Evolutionary conservation across 2,797 vertebrate species (phyloP).

Genomic region (Limosa lapponica): DNA sequence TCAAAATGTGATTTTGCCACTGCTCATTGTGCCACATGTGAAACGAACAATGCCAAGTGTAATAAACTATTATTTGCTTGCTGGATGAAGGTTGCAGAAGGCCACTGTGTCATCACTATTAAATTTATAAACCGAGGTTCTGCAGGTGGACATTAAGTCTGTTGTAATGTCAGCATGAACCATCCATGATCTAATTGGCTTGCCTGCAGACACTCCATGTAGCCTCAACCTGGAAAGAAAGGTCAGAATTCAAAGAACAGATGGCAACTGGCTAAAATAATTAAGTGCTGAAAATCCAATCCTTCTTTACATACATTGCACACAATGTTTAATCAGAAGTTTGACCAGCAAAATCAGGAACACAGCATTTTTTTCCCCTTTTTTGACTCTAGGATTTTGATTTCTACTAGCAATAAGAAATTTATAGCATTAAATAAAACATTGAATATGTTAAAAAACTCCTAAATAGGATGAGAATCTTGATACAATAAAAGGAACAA

Average conservation of each 20-base stretch:
- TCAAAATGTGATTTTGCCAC: slow-evolving; percentile 14
- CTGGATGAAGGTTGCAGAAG: slow-evolving; percentile 32
- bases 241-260: slow-evolving; percentile 75
- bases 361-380: neutral
- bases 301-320: slow-evolving; percentile 46
- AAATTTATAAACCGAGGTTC: slow-evolving; percentile 52
- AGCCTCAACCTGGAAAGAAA: slow-evolving; percentile 60
- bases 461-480: neutral
- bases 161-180: slow-evolving; percentile 68
- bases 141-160: slow-evolving; percentile 58
- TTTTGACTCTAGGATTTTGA: neutral
- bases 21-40: neutral
- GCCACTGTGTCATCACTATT: slow-evolving; percentile 12
- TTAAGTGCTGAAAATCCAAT: slow-evolving; percentile 72
- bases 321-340: slow-evolving; percentile 50
- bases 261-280: slow-evolving; percentile 76
- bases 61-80: slow-evolving; percentile 24
- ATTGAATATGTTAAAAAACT: slow-evolving; percentile 2
- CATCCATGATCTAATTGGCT: slow-evolving; percentile 61
- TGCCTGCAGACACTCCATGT: slow-evolving; percentile 49
- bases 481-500: neutral
- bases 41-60: neutral
- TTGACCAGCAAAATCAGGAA: slow-evolving; percentile 47
- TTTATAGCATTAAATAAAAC: slow-evolving; percentile 9
- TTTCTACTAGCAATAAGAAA: slow-evolving; percentile 24